Conservation (phyloP, 2,113 vertebrate species). For the Egretta garzetta region DNA sequence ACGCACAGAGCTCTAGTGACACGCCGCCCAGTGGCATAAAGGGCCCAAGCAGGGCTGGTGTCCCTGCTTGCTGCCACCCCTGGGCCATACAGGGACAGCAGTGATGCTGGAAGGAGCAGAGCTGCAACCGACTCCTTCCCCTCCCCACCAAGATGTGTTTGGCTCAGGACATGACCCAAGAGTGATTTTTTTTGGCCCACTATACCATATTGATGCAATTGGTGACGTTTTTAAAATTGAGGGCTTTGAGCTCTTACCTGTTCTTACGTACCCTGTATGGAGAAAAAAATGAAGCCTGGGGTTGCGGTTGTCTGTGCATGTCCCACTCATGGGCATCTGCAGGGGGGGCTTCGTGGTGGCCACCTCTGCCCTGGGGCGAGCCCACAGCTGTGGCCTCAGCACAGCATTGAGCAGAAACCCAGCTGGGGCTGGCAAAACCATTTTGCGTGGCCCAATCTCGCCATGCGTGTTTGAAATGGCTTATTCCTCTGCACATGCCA, state of each 20-base stretch:
- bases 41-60: not conserved
- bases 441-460: not conserved
- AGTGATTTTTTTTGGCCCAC: not conserved
- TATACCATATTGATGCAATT: not conserved
- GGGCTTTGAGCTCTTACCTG: no score
- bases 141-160: not conserved
- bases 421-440: not conserved
- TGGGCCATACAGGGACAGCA: no score
- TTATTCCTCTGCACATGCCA: accelerated
- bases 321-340: not conserved
- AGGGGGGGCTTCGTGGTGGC: not conserved
- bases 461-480: not conserved
- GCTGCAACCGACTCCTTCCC: not conserved
- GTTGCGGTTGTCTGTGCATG: not conserved
- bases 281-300: not conserved
- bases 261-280: accelerated
- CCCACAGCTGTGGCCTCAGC: accelerated
- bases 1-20: not conserved
- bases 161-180: not conserved
- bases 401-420: not conserved
- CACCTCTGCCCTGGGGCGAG: not conserved
- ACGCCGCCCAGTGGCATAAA: not conserved
- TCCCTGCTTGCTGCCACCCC: accelerated
- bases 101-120: not conserved
- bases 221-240: not conserved